phyloP scores from a whole-genome alignment of 2,888 invertebrate genomes.

The Fissipunctia ypsillon region DNA sequence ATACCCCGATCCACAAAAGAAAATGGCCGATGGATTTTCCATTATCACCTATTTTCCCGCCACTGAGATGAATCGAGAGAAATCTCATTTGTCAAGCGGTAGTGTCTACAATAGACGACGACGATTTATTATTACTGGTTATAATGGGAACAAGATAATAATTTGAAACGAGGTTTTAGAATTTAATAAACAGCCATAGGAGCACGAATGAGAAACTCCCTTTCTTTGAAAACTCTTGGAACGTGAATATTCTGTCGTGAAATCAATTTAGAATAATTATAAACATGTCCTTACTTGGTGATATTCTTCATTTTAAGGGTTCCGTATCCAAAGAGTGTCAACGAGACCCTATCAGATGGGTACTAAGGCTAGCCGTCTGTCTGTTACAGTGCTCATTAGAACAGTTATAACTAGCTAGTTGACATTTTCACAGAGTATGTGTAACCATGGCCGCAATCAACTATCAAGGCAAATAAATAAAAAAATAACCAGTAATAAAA shows the following conservation, averaged over 20 bases:
- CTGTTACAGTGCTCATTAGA: too few species aligned
- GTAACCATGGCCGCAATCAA: too few species aligned
- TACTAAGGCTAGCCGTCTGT: too few species aligned
- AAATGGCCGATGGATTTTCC: conserved; percentile 40
- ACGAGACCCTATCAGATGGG: too few species aligned
- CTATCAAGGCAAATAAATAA: too few species aligned
- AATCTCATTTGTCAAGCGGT: conserved; percentile 54
- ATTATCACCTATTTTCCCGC: conserved; percentile 28
- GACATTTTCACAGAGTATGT: too few species aligned
- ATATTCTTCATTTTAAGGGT: too few species aligned
- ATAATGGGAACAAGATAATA: conserved; percentile 15
- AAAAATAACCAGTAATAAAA: too few species aligned
- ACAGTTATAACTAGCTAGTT: too few species aligned
- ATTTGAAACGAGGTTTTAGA: conserved; percentile 3
- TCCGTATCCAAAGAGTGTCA: too few species aligned
- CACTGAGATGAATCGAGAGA: conserved; percentile 54
- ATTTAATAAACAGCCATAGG: conserved; percentile 5
- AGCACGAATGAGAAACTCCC: neutral
- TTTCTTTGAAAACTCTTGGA: neutral
- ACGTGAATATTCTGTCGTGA: neutral
- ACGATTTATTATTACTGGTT: conserved; percentile 31
- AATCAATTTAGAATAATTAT: neutral
- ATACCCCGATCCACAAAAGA: neutral
- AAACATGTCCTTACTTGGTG: too few species aligned
- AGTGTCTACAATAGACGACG: conserved; percentile 24